A percentile compares a stretch with the other conserved stretches of the same genome.
These are phyloP conservation scores for Drosophila parvula DNA, from an alignment of 1,140 invertebrate genomes.

Conservation along the genomic window DNA sequence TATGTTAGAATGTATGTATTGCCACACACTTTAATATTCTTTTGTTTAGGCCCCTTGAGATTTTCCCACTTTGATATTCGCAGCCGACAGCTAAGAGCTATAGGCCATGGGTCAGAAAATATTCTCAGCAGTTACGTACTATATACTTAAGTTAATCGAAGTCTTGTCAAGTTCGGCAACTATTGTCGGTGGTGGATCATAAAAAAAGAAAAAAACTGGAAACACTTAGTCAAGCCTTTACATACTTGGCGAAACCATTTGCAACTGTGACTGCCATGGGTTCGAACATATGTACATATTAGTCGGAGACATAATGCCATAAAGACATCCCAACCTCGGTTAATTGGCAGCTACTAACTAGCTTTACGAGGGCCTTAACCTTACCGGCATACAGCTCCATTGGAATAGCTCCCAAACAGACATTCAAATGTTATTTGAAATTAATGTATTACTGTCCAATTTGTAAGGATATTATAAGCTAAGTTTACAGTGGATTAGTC, in stretches of 20 bases:
- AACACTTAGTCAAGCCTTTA: slow-evolving; percentile 36
- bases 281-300: neutral
- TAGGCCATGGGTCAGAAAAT: slow-evolving; percentile 29
- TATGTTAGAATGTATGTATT: slow-evolving; percentile 8
- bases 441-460: neutral
- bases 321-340: slow-evolving; percentile 2
- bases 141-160: slow-evolving; percentile 9
- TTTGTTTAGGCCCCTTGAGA: slow-evolving; percentile 29
- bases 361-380: slow-evolving; percentile 5
- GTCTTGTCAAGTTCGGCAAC: slow-evolving; percentile 18
- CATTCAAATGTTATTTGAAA: neutral
- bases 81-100: slow-evolving; percentile 3
- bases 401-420: neutral
- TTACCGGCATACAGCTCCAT: neutral
- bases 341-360: slow-evolving; percentile 4
- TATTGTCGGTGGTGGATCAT: slow-evolving; percentile 9
- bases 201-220: slow-evolving; percentile 42
- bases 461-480: neutral
- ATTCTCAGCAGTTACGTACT: slow-evolving; percentile 3
- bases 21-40: slow-evolving; percentile 15
- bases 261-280: slow-evolving; percentile 31
- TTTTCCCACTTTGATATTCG: slow-evolving; percentile 27
- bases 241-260: slow-evolving; percentile 22
- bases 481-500: neutral
- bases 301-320: slow-evolving; percentile 4